Percentiles rank a stretch among this genome's conserved stretches.
phyloP scores from a whole-genome alignment of 2,888 invertebrate species.

The Caenorhabditis drosophilae region DNA sequence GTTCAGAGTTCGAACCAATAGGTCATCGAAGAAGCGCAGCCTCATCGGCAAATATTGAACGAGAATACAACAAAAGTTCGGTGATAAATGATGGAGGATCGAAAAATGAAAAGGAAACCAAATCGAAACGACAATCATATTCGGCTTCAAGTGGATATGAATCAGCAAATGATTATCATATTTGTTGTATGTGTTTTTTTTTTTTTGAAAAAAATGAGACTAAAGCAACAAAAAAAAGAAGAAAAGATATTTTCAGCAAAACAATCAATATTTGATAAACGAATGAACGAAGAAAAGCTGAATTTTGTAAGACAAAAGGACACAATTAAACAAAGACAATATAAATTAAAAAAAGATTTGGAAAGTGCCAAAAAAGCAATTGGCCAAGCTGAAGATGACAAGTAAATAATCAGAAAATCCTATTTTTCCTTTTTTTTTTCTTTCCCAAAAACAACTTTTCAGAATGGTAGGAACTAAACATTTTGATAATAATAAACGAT shows the following conservation, averaged over 20 bases:
- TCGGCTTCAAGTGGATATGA: slow-evolving; percentile 56
- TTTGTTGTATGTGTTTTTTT: slow-evolving; percentile 36
- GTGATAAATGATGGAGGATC: not conserved
- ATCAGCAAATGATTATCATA: slow-evolving; percentile 53
- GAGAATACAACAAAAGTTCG: too few relatives aligned
- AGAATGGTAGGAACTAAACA: too few relatives aligned
- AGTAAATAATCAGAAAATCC: slow-evolving; percentile 23
- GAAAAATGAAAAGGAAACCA: not conserved
- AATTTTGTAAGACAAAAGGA: slow-evolving; percentile 39
- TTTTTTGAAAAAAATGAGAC: not conserved
- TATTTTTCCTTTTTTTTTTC: too few relatives aligned
- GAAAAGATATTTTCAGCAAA: slow-evolving; percentile 9
- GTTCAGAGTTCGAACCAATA: slow-evolving; percentile 30
- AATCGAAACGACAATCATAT: slow-evolving; percentile 45
- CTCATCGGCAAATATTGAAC: slow-evolving; percentile 11
- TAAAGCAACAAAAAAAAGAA: not conserved
- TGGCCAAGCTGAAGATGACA: slow-evolving; percentile 47
- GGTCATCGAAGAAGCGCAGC: too few relatives aligned
- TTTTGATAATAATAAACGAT: slow-evolving; percentile 11
- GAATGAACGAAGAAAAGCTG: slow-evolving; percentile 30
- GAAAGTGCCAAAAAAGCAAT: slow-evolving; percentile 73
- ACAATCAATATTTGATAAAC: slow-evolving; percentile 17
- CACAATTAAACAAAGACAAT: slow-evolving; percentile 41
- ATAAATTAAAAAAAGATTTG: slow-evolving; percentile 72
- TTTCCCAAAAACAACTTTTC: too few relatives aligned